Percentiles rank a stretch among this genome's conserved stretches.
These are phyloP conservation scores for Yponomeuta sedellus DNA, from an alignment of 2,888 invertebrate species.

Conservation along the genomic window DNA sequence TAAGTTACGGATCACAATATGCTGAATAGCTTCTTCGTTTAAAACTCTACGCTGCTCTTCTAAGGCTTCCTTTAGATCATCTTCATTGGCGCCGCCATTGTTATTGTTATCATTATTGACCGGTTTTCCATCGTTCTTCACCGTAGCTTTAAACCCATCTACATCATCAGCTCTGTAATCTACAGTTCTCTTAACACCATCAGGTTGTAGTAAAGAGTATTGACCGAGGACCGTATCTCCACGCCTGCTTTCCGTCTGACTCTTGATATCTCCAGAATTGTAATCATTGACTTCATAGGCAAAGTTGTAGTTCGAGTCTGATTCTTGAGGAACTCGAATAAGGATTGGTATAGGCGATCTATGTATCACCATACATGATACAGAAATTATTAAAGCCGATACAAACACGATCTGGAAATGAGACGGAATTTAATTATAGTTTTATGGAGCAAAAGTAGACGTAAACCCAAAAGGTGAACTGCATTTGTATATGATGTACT, in stretches of 20 bases:
- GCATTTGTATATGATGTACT: constrained; percentile 2
- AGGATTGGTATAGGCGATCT: constrained; percentile 35
- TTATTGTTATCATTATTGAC: not conserved
- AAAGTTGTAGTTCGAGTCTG: constrained; percentile 60
- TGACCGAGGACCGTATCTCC: constrained; percentile 73
- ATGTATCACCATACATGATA: constrained; percentile 51
- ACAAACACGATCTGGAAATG: constrained; percentile 34
- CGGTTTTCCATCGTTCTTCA: constrained; percentile 50
- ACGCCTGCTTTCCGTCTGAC: constrained; percentile 67
- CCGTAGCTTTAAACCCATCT: constrained; percentile 72
- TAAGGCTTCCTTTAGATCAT: not conserved
- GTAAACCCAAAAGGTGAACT: not conserved
- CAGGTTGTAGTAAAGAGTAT: constrained; percentile 72
- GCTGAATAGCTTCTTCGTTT: not conserved
- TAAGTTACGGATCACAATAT: not conserved
- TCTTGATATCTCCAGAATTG: constrained; percentile 73
- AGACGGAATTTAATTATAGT: constrained; percentile 1
- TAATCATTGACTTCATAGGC: constrained; percentile 74
- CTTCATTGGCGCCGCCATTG: constrained; percentile 5
- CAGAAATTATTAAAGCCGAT: constrained; percentile 45
- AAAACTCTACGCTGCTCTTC: not conserved
- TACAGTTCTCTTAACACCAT: constrained; percentile 71
- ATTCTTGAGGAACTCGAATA: constrained; percentile 18
- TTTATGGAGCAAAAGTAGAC: not conserved
- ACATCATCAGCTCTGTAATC: constrained; percentile 74